These are phyloP conservation scores for Trinectes maculatus DNA, from an alignment of 2,113 vertebrate species.

Conservation along the genomic window DNA sequence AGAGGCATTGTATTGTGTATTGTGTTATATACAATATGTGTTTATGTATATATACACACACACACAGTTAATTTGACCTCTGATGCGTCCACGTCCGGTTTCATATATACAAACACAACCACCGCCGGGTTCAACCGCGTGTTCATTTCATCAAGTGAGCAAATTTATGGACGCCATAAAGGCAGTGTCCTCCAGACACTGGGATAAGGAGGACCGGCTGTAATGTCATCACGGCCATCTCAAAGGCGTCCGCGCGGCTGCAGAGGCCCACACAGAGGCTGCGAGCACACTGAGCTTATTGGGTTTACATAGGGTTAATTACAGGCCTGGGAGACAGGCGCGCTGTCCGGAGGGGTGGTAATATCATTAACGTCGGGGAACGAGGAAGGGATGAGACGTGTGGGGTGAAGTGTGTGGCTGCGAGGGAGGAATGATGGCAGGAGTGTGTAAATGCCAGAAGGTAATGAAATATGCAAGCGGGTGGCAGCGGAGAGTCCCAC, in stretches of 20 bases:
- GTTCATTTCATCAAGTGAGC: constrained; percentile 72
- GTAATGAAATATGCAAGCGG: constrained; percentile 62
- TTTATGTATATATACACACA: too few relatives aligned
- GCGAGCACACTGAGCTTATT: constrained; percentile 42
- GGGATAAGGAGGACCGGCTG: constrained; percentile 18
- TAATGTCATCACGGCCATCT: constrained; percentile 57
- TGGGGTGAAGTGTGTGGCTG: constrained; percentile 29
- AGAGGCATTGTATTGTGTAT: too few relatives aligned
- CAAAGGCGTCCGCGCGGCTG: constrained; percentile 42
- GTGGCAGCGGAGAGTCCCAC: constrained; percentile 49
- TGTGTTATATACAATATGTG: too few relatives aligned
- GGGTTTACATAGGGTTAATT: constrained; percentile 58
- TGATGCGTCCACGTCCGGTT: constrained; percentile 6
- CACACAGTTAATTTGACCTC: too few relatives aligned
- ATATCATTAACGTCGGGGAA: constrained; percentile 50
- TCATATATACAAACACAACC: constrained; percentile 49
- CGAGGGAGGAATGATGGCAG: constrained; percentile 37
- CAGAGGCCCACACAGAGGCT: constrained; percentile 25
- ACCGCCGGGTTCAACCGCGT: constrained; percentile 49
- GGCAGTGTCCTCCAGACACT: constrained; percentile 34
- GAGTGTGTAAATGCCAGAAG: constrained; percentile 49
- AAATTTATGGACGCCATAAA: constrained; percentile 51
- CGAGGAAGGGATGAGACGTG: constrained; percentile 15
- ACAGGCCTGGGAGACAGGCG: constrained; percentile 52
- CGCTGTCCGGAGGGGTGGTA: constrained; percentile 40